phyloP scores from a whole-genome alignment of 2,888 invertebrate genomes.

The Heterodera filipjevi region DNA sequence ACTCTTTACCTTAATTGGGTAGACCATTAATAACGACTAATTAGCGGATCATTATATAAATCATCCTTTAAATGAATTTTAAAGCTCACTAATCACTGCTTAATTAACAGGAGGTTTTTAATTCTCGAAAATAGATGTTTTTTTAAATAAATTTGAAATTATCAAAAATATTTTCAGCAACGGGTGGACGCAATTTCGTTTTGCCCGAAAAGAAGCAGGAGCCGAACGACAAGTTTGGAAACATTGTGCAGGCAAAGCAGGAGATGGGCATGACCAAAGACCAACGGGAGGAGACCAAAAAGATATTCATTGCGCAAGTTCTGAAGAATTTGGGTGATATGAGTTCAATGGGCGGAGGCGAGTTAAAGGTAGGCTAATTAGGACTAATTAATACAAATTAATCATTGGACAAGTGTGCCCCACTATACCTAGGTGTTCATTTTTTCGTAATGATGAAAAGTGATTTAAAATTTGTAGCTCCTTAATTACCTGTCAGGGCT shows the following conservation, averaged over 20 bases:
- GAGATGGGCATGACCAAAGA: slow-evolving; percentile 99
- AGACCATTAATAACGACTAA: too few species aligned
- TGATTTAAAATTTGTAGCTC: too few species aligned
- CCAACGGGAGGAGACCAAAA: slow-evolving; percentile 95
- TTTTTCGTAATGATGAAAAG: too few species aligned
- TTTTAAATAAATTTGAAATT: too few species aligned
- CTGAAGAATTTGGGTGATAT: slow-evolving; percentile 29
- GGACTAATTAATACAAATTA: background rate
- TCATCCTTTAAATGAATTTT: background rate
- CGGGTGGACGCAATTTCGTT: slow-evolving; percentile 59
- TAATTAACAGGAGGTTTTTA: too few species aligned
- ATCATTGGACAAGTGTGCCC: background rate
- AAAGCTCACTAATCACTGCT: too few species aligned
- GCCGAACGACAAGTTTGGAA: slow-evolving; percentile 68
- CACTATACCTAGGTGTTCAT: too few species aligned
- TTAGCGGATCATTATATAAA: background rate
- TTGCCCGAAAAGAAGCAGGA: slow-evolving; percentile 51
- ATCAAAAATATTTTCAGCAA: too few species aligned
- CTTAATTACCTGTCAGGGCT: too few species aligned
- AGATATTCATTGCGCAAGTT: slow-evolving; percentile 24
- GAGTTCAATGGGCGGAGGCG: slow-evolving; percentile 10
- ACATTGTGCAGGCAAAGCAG: slow-evolving; percentile 83
- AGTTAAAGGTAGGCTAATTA: slow-evolving; percentile 18
- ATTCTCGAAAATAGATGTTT: too few species aligned
- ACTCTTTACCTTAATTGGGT: background rate